A percentile compares a stretch with the other conserved stretches of the same genome.
phyloP scores from a whole-genome alignment of 2,113 vertebrate species.

The Cynocephalus volans region DNA sequence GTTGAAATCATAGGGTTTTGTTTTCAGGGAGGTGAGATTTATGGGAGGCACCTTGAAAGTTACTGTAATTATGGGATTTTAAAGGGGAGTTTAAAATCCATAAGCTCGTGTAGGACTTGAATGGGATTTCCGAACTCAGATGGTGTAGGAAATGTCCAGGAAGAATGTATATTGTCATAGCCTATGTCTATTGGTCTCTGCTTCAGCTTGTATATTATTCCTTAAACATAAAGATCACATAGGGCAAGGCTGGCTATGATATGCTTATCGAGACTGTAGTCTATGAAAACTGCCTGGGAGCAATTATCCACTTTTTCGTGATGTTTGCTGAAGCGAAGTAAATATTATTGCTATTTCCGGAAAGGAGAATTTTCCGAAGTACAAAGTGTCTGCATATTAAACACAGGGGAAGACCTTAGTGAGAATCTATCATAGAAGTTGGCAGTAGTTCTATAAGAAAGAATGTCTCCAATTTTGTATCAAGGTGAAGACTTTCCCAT shows the following conservation, averaged over 20 bases:
- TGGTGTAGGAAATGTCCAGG: background rate
- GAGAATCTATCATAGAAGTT: background rate
- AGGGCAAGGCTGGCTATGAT: background rate
- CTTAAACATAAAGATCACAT: background rate
- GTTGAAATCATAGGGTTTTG: background rate
- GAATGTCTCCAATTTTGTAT: background rate
- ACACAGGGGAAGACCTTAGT: background rate
- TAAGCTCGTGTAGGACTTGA: background rate
- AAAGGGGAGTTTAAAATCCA: background rate
- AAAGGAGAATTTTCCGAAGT: background rate
- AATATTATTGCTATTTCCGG: conserved; percentile 33
- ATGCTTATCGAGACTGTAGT: background rate
- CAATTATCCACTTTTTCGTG: background rate
- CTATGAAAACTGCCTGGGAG: background rate
- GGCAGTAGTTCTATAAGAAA: background rate
- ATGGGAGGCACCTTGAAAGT: background rate
- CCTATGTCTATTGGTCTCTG: background rate
- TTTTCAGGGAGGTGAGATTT: background rate
- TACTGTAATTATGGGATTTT: background rate
- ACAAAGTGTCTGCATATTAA: background rate
- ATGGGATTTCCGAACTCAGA: background rate
- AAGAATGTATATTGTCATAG: background rate
- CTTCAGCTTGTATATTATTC: background rate
- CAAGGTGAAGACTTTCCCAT: background rate
- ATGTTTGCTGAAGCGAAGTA: background rate